Conservation (phyloP, 2,113 vertebrate species). For the Oenanthe oenanthe region DNA sequence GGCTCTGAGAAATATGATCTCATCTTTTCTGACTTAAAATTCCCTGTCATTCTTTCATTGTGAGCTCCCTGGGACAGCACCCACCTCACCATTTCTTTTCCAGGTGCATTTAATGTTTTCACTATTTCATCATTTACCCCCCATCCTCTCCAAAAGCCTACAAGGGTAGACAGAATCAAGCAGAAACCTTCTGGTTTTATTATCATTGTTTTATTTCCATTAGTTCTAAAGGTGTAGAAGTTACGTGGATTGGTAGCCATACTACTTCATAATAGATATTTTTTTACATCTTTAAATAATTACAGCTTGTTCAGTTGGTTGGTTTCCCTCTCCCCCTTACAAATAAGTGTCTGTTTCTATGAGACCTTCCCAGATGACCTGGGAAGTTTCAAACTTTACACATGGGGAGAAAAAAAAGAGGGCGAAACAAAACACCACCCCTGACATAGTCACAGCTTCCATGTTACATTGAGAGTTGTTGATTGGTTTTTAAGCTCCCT, state of each 20-base stretch:
- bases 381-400: not conserved
- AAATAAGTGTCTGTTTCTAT: not conserved
- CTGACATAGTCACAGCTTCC: conserved; percentile 47
- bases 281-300: conserved; percentile 74
- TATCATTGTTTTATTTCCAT: conserved; percentile 67
- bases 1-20: not conserved
- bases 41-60: not conserved
- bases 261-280: conserved; percentile 58
- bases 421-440: not conserved
- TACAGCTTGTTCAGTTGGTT: conserved; percentile 68
- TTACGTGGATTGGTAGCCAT: conserved; percentile 59
- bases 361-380: not conserved
- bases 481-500: not conserved
- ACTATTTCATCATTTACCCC: not conserved
- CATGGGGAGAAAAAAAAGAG: not conserved
- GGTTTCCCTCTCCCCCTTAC: conserved; percentile 6
- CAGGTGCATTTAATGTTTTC: not conserved
- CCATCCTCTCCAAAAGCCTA: not conserved
- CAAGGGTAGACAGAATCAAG: not conserved
- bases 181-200: conserved; percentile 28
- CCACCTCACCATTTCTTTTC: not conserved
- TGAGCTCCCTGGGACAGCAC: not conserved
- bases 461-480: not conserved
- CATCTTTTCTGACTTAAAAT: not conserved
- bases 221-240: conserved; percentile 67